These are phyloP conservation scores for Argyresthia goedartella DNA, from an alignment of 2,888 invertebrate genomes.

Conservation along the genomic window DNA sequence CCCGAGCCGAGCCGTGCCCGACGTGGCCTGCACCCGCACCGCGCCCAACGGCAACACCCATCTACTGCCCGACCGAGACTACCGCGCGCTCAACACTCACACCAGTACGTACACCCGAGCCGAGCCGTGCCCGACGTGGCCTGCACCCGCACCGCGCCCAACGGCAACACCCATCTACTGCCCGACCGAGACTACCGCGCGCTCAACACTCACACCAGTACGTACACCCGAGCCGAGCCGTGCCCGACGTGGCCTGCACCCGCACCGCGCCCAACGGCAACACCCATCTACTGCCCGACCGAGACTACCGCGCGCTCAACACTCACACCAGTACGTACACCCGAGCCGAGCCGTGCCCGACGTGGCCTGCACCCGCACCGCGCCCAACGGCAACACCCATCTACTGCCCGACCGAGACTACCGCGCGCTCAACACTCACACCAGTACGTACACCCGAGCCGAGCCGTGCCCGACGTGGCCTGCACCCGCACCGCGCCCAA, in stretches of 20 bases:
- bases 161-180: constrained; percentile 74
- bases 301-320: too few species aligned
- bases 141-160: constrained; percentile 86
- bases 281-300: constrained; percentile 77
- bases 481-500: constrained; percentile 87
- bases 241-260: constrained; percentile 95
- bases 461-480: constrained; percentile 88
- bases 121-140: constrained; percentile 88
- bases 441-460: too few species aligned
- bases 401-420: too few species aligned
- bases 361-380: constrained; percentile 95
- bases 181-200: too few species aligned
- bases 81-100: too few species aligned
- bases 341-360: constrained; percentile 79
- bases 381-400: constrained; percentile 73
- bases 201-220: too few species aligned
- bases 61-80: too few species aligned
- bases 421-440: too few species aligned
- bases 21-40: constrained; percentile 96
- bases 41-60: constrained; percentile 74
- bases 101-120: too few species aligned
- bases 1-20: constrained; percentile 76
- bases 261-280: constrained; percentile 80
- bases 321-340: too few species aligned
- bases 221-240: constrained; percentile 37